Conservation (phyloP, 2,797 vertebrate genomes). For the Emys orbicularis region DNA sequence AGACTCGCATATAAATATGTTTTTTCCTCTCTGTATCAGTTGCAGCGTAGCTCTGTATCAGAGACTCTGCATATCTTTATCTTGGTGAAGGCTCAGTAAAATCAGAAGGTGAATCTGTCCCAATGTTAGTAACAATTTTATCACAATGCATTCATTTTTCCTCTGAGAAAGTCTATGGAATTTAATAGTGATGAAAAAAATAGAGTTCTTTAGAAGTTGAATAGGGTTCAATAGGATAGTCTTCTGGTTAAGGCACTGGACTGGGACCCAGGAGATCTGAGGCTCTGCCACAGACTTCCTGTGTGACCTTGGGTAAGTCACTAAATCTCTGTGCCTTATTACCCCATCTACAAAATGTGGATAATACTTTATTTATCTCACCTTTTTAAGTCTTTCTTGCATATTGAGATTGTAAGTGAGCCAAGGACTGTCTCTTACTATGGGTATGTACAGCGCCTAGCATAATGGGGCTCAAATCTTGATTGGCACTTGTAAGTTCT, state of each 20-base stretch:
- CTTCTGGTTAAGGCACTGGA: background rate
- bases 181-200: background rate
- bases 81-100: background rate
- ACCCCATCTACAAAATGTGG: background rate
- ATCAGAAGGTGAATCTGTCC: background rate
- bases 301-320: background rate
- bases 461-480: background rate
- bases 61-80: background rate
- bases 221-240: background rate
- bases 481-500: background rate
- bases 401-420: background rate
- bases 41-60: background rate
- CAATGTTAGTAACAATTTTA: background rate
- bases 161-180: background rate
- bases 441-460: background rate
- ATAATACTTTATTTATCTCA: background rate
- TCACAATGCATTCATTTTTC: background rate
- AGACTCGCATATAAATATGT: background rate
- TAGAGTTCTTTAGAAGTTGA: background rate
- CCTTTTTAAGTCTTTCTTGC: background rate
- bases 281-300: background rate
- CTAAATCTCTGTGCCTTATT: background rate
- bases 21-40: background rate
- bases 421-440: background rate
- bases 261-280: background rate